Evolutionary conservation across 2,888 invertebrate species (phyloP).

Genomic region (Drosophila kuntzei): DNA sequence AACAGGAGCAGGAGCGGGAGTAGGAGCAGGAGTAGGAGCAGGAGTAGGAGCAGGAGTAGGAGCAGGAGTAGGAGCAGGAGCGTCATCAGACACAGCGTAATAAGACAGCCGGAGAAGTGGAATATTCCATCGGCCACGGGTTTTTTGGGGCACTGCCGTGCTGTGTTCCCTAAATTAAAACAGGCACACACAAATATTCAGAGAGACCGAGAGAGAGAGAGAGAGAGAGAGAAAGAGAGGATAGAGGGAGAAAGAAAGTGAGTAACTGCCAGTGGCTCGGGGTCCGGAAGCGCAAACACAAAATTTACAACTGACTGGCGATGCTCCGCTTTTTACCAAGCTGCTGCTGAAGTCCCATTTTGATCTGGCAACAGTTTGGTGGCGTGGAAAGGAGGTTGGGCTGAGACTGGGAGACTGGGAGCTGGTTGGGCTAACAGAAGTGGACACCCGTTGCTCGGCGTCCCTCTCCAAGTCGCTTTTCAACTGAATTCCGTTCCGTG

Average conservation of each 20-base stretch:
- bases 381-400: neutral
- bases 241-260: neutral
- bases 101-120: conserved; percentile 60
- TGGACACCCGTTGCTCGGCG: conserved; percentile 8
- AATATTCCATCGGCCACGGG: conserved; percentile 44
- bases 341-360: conserved; percentile 49
- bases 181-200: conserved; percentile 42
- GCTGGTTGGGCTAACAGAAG: conserved; percentile 2
- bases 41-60: conserved; percentile 4
- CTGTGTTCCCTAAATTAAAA: conserved; percentile 73
- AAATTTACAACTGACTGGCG: conserved; percentile 63
- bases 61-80: conserved; percentile 9
- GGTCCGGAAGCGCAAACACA: conserved; percentile 59
- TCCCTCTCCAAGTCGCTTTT: conserved; percentile 34
- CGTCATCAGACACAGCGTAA: conserved; percentile 44
- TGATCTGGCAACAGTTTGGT: conserved; percentile 49
- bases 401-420: neutral
- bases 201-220: conserved; percentile 7
- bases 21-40: conserved; percentile 1
- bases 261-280: conserved; percentile 30
- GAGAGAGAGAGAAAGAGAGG: neutral
- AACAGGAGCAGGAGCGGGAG: conserved; percentile 9
- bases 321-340: conserved; percentile 36
- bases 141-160: conserved; percentile 56
- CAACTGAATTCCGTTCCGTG: conserved; percentile 52